Percentiles rank a stretch among this genome's conserved stretches.
Evolutionary conservation across 2,888 invertebrate genomes (phyloP).

Genomic region (Philereme transversata): DNA sequence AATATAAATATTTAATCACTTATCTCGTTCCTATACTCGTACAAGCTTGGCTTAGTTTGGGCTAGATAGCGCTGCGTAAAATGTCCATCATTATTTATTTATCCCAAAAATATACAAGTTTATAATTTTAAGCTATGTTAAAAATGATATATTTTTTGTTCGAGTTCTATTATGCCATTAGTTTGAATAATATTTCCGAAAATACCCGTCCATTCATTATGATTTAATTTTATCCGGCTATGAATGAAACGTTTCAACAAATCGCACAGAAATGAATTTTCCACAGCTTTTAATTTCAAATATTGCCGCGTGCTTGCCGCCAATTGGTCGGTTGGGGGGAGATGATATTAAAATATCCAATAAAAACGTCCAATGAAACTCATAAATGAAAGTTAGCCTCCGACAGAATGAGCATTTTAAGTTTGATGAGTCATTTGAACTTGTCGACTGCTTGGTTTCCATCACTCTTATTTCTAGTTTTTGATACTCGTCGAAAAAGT

Average conservation of each 20-base stretch:
- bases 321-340: conserved; percentile 2
- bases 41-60: too few relatives aligned
- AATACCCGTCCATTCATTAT: background rate
- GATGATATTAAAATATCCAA: conserved; percentile 18
- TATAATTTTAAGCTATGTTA: too few relatives aligned
- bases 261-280: conserved; percentile 1
- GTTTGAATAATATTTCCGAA: background rate
- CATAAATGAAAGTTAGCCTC: conserved; percentile 39
- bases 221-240: background rate
- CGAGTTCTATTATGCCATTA: too few relatives aligned
- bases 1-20: too few relatives aligned
- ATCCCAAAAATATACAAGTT: too few relatives aligned
- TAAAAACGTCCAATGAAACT: conserved; percentile 45
- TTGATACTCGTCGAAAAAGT: too few relatives aligned
- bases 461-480: conserved; percentile 5
- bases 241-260: background rate
- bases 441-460: conserved; percentile 17
- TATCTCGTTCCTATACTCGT: too few relatives aligned
- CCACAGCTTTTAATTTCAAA: conserved; percentile 9
- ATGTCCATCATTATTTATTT: too few relatives aligned
- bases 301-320: conserved; percentile 1
- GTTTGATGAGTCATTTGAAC: conserved; percentile 51
- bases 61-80: too few relatives aligned
- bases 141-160: too few relatives aligned
- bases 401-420: conserved; percentile 53